These are phyloP conservation scores for Monopterus albus DNA, from an alignment of 2,113 vertebrate genomes.

Conservation along the genomic window DNA sequence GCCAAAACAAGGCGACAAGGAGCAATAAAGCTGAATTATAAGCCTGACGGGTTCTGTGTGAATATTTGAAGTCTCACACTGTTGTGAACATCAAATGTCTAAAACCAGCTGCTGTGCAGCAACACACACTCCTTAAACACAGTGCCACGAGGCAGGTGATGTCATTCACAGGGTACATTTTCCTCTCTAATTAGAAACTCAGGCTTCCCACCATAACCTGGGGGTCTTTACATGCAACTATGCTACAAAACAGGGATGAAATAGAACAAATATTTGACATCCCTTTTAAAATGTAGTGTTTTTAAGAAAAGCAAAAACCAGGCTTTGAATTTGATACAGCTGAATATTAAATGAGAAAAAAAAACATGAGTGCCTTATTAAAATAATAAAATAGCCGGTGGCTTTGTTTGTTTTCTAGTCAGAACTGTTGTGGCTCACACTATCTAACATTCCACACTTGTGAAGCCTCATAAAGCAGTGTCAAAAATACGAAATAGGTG, in stretches of 20 bases:
- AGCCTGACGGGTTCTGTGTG: slow-evolving; percentile 44
- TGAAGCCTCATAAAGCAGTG: neutral
- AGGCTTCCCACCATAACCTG: slow-evolving; percentile 62
- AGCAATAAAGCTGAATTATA: slow-evolving; percentile 77
- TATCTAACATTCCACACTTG: slow-evolving; percentile 55
- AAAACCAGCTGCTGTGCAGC: slow-evolving; percentile 75
- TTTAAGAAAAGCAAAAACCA: slow-evolving; percentile 40
- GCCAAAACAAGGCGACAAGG: slow-evolving; percentile 50
- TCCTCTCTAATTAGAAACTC: slow-evolving; percentile 81
- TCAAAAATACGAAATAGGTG: neutral
- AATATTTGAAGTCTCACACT: slow-evolving; percentile 68
- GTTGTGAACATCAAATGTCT: slow-evolving; percentile 59
- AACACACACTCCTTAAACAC: slow-evolving; percentile 33
- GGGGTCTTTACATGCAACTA: slow-evolving; percentile 60
- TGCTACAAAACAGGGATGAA: slow-evolving; percentile 56
- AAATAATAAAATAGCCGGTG: slow-evolving; percentile 54
- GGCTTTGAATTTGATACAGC: slow-evolving; percentile 13
- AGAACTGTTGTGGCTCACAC: slow-evolving; percentile 60
- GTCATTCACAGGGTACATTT: slow-evolving; percentile 72
- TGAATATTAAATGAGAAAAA: slow-evolving; percentile 59
- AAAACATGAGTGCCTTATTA: slow-evolving; percentile 60
- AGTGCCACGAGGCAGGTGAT: slow-evolving; percentile 72
- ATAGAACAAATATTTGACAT: slow-evolving; percentile 63
- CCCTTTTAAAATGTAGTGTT: slow-evolving; percentile 29
- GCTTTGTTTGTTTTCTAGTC: slow-evolving; percentile 49